phyloP scores from a whole-genome alignment of 2,113 vertebrate genomes.

The Rhea pennata region DNA sequence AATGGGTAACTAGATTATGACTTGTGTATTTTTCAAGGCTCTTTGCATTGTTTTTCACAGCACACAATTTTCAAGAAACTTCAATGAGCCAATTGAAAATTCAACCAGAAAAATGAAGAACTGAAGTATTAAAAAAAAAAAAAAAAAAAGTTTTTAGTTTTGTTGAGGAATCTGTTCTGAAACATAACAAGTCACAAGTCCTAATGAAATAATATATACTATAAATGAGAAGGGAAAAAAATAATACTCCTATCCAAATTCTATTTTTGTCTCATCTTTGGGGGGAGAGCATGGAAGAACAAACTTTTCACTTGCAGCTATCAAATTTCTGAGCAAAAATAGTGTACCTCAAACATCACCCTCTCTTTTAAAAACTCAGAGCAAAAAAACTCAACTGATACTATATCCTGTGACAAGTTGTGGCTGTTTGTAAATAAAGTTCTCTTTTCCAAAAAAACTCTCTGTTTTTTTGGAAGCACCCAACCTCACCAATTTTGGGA shows the following conservation, averaged over 20 bases:
- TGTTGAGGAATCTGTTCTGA: background rate
- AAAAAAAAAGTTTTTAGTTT: background rate
- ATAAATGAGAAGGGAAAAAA: background rate
- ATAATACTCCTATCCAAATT: background rate
- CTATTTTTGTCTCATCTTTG: background rate
- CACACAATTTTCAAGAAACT: background rate
- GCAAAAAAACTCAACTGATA: background rate
- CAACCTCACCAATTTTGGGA: background rate
- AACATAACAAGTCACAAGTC: background rate
- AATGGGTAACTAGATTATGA: background rate
- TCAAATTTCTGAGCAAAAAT: background rate
- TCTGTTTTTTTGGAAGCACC: background rate
- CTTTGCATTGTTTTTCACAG: background rate
- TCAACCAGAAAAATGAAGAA: background rate
- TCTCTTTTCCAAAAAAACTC: background rate
- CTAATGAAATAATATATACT: background rate
- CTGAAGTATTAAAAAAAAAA: background rate
- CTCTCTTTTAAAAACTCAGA: background rate
- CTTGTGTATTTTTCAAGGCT: background rate
- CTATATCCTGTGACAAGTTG: background rate
- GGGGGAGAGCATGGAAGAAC: rapidly evolving
- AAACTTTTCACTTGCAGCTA: background rate
- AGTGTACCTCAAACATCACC: background rate
- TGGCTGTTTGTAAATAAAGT: background rate
- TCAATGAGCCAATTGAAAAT: background rate